Conservation (phyloP, 1,140 invertebrate species). For the Dinoponera quadriceps region DNA sequence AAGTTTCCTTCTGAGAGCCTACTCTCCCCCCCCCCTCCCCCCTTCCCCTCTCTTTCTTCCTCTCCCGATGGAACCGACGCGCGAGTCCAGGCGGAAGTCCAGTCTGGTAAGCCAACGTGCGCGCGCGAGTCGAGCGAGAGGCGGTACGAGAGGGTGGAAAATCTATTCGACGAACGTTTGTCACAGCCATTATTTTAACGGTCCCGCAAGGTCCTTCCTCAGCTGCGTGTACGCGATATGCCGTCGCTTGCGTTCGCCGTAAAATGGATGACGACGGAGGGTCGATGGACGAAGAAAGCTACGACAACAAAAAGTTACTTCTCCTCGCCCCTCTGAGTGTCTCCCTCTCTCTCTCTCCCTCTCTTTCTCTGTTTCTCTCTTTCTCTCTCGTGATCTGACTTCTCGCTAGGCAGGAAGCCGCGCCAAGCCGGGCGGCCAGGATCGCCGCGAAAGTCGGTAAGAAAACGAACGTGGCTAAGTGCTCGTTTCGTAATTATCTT, state of each 20-base stretch:
- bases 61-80: slow-evolving; percentile 58
- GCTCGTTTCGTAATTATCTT: slow-evolving; percentile 63
- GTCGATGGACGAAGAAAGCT: slow-evolving; percentile 53
- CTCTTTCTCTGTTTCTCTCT: too few relatives aligned
- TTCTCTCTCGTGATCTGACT: slow-evolving; percentile 15
- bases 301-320: slow-evolving; percentile 53
- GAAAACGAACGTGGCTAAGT: slow-evolving; percentile 63
- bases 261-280: slow-evolving; percentile 41
- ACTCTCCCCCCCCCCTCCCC: slow-evolving; percentile 56
- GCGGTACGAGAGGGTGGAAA: slow-evolving; percentile 70
- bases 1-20: slow-evolving; percentile 55
- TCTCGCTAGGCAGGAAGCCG: not conserved
- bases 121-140: not conserved
- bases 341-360: too few relatives aligned
- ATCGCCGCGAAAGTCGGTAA: slow-evolving; percentile 48
- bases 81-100: slow-evolving; percentile 73
- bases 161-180: slow-evolving; percentile 77
- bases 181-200: slow-evolving; percentile 78
- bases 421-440: not conserved
- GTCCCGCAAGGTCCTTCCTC: slow-evolving; percentile 74
- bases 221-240: slow-evolving; percentile 68
- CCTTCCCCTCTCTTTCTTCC: not conserved
- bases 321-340: not conserved
- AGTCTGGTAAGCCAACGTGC: slow-evolving; percentile 68
- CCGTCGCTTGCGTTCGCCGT: slow-evolving; percentile 63